These are phyloP conservation scores for Mizuhopecten yessoensis DNA, from an alignment of 1,140 invertebrate genomes.

Conservation along the genomic window DNA sequence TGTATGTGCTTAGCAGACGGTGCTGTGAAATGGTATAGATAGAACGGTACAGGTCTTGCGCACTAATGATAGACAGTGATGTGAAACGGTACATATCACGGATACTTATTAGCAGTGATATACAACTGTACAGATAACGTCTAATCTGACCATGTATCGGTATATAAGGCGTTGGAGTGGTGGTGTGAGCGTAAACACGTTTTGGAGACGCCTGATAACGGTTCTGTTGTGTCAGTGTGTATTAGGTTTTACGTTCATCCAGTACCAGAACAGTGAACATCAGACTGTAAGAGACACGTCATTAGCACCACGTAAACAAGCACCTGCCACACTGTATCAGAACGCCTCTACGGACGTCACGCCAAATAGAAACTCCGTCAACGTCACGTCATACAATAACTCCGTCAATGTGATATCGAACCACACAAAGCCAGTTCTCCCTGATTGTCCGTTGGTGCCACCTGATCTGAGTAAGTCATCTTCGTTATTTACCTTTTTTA, in stretches of 20 bases:
- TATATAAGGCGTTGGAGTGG: background rate
- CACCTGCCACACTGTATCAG: no score
- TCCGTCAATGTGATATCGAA: background rate
- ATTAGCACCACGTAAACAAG: background rate
- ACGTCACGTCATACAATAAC: background rate
- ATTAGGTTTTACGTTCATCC: background rate
- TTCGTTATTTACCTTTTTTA: no score
- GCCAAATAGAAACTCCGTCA: background rate
- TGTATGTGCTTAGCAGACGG: no score
- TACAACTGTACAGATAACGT: background rate
- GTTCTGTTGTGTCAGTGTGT: background rate
- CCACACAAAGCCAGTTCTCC: background rate
- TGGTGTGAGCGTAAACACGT: background rate
- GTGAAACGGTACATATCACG: background rate
- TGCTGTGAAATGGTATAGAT: no score
- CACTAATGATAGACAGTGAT: background rate
- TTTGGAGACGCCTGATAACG: background rate
- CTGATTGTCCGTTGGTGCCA: background rate
- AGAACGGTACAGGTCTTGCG: no score
- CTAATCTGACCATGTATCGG: background rate
- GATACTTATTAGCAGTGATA: background rate
- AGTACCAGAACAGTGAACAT: background rate
- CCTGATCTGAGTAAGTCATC: background rate
- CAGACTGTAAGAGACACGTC: no score
- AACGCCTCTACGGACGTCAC: background rate